Evolutionary conservation across 92 coral and sea anemone species (phyloP).

Genomic region (Chrysogorgia sp.): DNA sequence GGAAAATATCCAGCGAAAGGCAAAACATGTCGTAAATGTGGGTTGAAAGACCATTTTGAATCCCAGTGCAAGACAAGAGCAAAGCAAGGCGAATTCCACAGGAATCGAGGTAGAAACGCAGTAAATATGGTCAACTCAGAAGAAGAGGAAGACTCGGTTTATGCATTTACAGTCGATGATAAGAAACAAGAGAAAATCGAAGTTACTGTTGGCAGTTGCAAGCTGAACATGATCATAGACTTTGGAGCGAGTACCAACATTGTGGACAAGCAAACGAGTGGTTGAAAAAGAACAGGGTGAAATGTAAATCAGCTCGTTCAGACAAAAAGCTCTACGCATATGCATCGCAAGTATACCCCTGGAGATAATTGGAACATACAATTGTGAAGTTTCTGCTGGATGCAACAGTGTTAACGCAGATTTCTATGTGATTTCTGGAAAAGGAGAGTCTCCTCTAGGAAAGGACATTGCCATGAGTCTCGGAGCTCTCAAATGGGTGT

Average conservation of each 20-base stretch:
- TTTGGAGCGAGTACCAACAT: slow-evolving; percentile 44
- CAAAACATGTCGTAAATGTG: no score
- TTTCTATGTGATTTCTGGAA: slow-evolving; percentile 55
- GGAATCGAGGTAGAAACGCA: no score
- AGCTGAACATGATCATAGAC: slow-evolving; percentile 41
- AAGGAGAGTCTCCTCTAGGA: slow-evolving; percentile 51
- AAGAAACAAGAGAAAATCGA: no score
- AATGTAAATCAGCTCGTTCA: slow-evolving; percentile 51
- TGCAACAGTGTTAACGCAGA: slow-evolving; percentile 32
- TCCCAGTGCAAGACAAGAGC: no score
- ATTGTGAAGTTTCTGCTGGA: slow-evolving; percentile 34
- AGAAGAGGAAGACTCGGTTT: no score
- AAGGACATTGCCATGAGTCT: slow-evolving; percentile 39
- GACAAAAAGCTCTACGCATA: slow-evolving; percentile 44
- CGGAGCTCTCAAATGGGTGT: slow-evolving; percentile 35
- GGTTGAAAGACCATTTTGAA: no score
- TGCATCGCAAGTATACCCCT: slow-evolving; percentile 52
- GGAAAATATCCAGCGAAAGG: no score
- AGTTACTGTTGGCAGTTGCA: no score
- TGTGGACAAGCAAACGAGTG: slow-evolving; percentile 32
- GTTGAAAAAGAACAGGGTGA: slow-evolving; percentile 22
- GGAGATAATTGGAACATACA: slow-evolving; percentile 46
- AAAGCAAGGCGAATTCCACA: no score
- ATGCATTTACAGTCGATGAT: no score
- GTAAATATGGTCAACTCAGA: no score